Percentiles rank a stretch among this genome's conserved stretches.
Conservation (phyloP, 2,113 vertebrate genomes). For the Saguinus midas region DNA sequence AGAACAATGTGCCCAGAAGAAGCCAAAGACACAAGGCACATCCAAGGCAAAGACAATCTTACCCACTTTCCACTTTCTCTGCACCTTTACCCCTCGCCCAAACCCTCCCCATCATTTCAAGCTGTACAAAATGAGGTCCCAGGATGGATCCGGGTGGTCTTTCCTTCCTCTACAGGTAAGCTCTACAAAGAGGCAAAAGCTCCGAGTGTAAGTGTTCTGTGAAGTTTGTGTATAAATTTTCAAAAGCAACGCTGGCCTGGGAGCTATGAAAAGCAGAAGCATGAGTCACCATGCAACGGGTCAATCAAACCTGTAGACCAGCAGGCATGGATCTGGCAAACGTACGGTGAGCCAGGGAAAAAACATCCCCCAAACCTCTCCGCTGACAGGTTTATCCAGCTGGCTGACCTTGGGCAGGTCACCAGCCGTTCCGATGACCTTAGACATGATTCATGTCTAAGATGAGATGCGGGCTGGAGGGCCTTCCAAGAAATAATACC, state of each 20-base stretch:
- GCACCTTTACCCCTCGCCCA: neutral
- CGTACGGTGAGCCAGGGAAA: neutral
- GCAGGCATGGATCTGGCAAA: neutral
- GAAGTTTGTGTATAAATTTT: neutral
- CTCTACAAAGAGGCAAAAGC: neutral
- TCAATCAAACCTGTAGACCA: neutral
- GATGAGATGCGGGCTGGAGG: neutral
- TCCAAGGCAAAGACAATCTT: neutral
- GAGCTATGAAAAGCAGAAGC: conserved; percentile 4
- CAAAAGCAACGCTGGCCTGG: neutral
- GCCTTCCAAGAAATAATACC: neutral
- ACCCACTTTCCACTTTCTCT: neutral
- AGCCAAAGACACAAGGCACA: neutral
- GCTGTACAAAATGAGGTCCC: neutral
- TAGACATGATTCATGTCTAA: neutral
- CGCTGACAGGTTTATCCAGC: neutral
- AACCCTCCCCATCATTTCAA: neutral
- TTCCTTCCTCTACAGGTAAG: neutral
- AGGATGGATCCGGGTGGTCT: neutral
- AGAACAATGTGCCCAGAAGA: conserved; percentile 48
- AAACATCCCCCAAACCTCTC: neutral
- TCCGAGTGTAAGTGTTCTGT: neutral
- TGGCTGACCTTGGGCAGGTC: neutral
- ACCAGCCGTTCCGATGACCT: neutral
- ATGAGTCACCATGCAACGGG: neutral